Evolutionary conservation across 2,113 vertebrate genomes (phyloP), one percentile per base, ranked within the genome.

Genomic region (Agelaius phoeniceus): DNA sequence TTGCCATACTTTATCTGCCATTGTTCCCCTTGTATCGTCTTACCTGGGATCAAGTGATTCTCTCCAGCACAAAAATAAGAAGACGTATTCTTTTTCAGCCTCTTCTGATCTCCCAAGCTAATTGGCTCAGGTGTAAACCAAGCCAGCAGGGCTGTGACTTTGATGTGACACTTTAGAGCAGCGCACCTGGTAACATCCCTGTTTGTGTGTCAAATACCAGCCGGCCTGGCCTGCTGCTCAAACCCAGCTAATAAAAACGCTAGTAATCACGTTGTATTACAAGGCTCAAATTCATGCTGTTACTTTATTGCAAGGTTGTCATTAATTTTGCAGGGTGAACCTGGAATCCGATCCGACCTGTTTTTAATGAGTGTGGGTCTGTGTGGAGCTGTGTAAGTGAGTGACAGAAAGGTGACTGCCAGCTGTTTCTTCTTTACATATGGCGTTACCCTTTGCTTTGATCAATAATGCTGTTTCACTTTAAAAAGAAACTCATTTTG

Each of bases 51-150:
- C 98, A 97, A 98, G 98, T 98, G 98, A 98, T 97, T 95, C 92
- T 97, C 96, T 93, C 95, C 96, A 93, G 97, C 94, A 94, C 97
- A 78, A 93, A 97, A 98, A 96, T 92, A 97, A 97, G 98, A 97
- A 84, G 94, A 66, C 48, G 33, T 98, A 98, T 99, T 98, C 94
- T 96, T 98, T 97, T 97, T 84, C 97, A 98, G 97, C 97, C 97
- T 94, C 98, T 89, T 98, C 97, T 98, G 98, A 99, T 98, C 98
- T 99, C 98, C 96, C 80, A 19, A 92, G 98, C 98, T 99, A 99
- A 99, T 99, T 99, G 98, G 99, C 99, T 99, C 98, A 98, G 98
- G 98, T 98, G 99, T 98, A 99, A 99, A 98, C 98, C 97, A 97
- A 99, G 98, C 98, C 98, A 98, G 98, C 98, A 92, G 98, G 98